phyloP scores from a whole-genome alignment of 2,113 vertebrate genomes.

The Uropsilus gracilis region DNA sequence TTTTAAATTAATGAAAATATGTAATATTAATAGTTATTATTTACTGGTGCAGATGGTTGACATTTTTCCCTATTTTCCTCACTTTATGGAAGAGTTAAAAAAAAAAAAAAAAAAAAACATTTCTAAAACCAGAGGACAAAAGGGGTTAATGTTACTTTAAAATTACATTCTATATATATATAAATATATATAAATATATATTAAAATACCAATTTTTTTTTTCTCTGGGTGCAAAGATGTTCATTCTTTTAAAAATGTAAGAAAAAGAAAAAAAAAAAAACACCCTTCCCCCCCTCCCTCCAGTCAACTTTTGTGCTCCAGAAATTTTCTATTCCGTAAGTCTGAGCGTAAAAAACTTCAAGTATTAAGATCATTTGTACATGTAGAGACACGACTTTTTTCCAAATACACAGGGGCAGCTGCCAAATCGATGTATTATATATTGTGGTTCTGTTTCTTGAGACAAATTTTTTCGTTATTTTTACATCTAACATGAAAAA shows the following conservation, averaged over 20 bases:
- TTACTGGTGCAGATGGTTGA: constrained; percentile 90
- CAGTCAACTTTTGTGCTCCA: constrained; percentile 91
- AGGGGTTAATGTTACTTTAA: constrained; percentile 91
- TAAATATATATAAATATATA: constrained; percentile 89
- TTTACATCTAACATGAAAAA: constrained; percentile 90
- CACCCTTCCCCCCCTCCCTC: constrained; percentile 77
- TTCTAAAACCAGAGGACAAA: constrained; percentile 90
- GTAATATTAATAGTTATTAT: constrained; percentile 92
- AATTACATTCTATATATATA: constrained; percentile 87
- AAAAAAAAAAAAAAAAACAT: constrained; percentile 85
- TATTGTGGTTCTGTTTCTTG: constrained; percentile 91
- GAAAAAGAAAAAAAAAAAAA: constrained; percentile 82
- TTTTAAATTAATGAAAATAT: constrained; percentile 93
- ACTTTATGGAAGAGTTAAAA: constrained; percentile 85
- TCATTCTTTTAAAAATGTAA: constrained; percentile 88
- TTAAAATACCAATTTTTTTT: constrained; percentile 88
- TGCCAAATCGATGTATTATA: constrained; percentile 92
- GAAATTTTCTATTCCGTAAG: constrained; percentile 89
- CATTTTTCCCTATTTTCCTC: constrained; percentile 89
- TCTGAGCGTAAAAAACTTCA: constrained; percentile 88
- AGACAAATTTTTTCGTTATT: constrained; percentile 89
- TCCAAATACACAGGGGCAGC: constrained; percentile 90
- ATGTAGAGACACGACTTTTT: constrained; percentile 89
- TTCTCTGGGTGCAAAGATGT: constrained; percentile 88
- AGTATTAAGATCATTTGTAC: constrained; percentile 92